These are phyloP conservation scores for Syrista parreyssii DNA, from an alignment of 2,888 invertebrate genomes.

Conservation along the genomic window DNA sequence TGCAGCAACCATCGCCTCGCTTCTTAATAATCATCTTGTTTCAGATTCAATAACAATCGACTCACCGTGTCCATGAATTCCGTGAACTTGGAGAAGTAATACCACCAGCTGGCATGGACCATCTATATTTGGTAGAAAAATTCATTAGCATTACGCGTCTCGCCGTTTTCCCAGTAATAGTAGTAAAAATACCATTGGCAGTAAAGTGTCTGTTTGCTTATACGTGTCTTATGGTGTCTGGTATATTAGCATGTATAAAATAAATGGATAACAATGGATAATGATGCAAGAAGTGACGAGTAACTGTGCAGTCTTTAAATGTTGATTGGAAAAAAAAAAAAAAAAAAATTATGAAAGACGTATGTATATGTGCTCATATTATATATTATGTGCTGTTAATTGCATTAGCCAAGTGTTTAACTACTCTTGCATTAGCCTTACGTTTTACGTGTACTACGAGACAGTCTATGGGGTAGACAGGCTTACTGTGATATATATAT, in stretches of 20 bases:
- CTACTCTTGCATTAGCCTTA: constrained; percentile 34
- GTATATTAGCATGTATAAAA: background rate
- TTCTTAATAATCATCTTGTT: constrained; percentile 3
- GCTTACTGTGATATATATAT: background rate
- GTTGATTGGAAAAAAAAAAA: background rate
- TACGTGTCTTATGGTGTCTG: background rate
- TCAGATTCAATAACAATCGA: constrained; percentile 35
- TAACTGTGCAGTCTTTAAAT: background rate
- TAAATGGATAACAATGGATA: background rate
- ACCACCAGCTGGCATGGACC: constrained; percentile 95
- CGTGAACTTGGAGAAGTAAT: constrained; percentile 95
- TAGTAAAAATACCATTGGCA: background rate
- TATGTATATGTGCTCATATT: background rate
- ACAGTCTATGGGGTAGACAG: background rate
- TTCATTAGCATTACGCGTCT: background rate
- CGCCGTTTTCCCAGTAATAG: background rate
- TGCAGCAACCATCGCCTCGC: background rate
- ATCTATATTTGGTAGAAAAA: constrained; percentile 73
- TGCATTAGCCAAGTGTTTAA: constrained; percentile 42
- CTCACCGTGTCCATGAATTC: constrained; percentile 96
- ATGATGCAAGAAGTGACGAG: background rate
- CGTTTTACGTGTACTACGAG: background rate
- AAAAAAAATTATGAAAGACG: too few species aligned
- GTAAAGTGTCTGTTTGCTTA: background rate
- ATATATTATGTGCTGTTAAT: constrained; percentile 50